Percentiles rank a stretch among this genome's conserved stretches.
Evolutionary conservation across 2,113 vertebrate genomes (phyloP).

Genomic region (Corythaixoides concolor): DNA sequence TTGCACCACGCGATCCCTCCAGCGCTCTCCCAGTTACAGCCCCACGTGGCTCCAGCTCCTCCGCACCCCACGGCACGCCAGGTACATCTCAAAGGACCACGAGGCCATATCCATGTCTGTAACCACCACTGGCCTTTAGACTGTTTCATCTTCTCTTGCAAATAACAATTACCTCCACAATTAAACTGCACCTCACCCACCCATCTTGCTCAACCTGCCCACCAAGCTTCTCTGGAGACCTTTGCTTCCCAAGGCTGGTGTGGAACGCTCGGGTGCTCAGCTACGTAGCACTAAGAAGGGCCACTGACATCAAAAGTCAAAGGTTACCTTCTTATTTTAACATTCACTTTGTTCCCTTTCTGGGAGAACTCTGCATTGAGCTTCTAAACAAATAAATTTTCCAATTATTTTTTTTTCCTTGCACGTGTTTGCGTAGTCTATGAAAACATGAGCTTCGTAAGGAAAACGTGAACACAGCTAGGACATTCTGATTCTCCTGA

Average conservation of each 20-base stretch:
- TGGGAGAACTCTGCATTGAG: not conserved
- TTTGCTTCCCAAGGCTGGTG: not conserved
- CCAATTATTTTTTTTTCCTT: too few relatives aligned
- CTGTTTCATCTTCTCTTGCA: not conserved
- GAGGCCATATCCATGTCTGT: too few relatives aligned
- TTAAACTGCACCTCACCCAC: not conserved
- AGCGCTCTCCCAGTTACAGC: not conserved
- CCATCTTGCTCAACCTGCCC: not conserved
- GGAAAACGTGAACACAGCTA: not conserved
- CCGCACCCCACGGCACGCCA: too few relatives aligned
- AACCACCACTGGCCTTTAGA: too few relatives aligned
- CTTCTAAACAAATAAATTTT: not conserved
- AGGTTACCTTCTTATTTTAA: not conserved
- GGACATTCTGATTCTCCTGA: not conserved
- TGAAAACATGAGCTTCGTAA: not conserved
- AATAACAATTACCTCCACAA: too few relatives aligned
- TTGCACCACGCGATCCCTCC: not conserved
- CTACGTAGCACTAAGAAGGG: not conserved
- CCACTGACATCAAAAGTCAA: not conserved
- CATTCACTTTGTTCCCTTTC: not conserved
- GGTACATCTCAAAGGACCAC: not conserved
- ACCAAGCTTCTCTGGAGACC: not conserved
- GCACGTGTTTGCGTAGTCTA: not conserved
- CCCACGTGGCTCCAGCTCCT: not conserved
- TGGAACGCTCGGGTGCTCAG: fast-evolving